phyloP scores from a whole-genome alignment of 2,113 vertebrate genomes.

The Ascaphus truei region DNA sequence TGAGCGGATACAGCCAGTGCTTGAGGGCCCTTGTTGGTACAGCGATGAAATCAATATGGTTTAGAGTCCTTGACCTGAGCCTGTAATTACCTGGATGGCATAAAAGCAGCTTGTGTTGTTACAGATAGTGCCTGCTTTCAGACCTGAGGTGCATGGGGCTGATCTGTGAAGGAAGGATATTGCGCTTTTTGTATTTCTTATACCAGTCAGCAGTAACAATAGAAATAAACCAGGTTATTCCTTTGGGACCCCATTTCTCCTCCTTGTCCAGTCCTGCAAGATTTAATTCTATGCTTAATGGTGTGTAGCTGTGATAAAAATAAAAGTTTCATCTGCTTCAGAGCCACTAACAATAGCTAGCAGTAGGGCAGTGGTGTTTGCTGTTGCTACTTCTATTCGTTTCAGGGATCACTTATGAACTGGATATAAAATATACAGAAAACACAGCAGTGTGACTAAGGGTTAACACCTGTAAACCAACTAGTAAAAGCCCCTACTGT shows the following conservation, averaged over 20 bases:
- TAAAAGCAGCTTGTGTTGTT: conserved; percentile 77
- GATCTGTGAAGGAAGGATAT: conserved; percentile 52
- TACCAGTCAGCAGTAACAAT: conserved; percentile 42
- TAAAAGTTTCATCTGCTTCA: neutral
- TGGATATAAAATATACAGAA: no score
- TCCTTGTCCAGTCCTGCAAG: neutral
- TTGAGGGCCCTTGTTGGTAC: conserved; percentile 55
- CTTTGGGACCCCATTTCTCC: conserved; percentile 45
- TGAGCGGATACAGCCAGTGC: conserved; percentile 50
- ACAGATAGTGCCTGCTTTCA: conserved; percentile 64
- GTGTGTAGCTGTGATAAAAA: neutral
- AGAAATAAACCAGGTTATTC: conserved; percentile 40
- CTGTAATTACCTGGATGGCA: conserved; percentile 75
- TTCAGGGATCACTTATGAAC: no score
- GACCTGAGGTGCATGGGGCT: conserved; percentile 39
- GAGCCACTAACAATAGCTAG: neutral
- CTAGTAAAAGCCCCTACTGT: no score
- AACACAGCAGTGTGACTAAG: no score
- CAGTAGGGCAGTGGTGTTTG: no score
- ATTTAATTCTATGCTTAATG: conserved; percentile 23
- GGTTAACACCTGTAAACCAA: no score
- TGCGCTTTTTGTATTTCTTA: conserved; percentile 47
- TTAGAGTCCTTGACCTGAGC: conserved; percentile 68
- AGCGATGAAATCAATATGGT: conserved; percentile 69
- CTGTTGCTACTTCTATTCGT: no score